phyloP scores from a whole-genome alignment of 2,113 vertebrate genomes.

The Conger conger region DNA sequence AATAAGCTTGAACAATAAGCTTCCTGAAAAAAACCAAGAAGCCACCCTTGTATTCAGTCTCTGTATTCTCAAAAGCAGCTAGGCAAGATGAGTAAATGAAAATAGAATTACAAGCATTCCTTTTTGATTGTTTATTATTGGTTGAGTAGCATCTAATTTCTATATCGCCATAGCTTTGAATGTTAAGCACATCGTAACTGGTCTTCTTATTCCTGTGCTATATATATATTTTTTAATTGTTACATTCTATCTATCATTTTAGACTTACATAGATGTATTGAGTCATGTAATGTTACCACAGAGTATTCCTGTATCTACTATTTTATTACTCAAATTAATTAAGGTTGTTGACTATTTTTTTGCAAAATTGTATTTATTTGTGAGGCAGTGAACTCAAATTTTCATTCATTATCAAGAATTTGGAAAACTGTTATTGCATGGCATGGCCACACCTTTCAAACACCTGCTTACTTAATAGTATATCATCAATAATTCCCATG shows the following conservation, averaged over 20 bases:
- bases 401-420: not conserved
- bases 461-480: not conserved
- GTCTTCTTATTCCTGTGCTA: not conserved
- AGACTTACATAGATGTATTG: not conserved
- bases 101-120: not conserved
- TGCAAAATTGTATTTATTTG: not conserved
- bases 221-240: not conserved
- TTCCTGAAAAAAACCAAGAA: constrained; percentile 26
- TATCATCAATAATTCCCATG: no score
- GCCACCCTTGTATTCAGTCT: constrained; percentile 14
- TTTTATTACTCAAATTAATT: not conserved
- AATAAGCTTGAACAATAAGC: not conserved
- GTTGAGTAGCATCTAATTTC: no score
- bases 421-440: not conserved
- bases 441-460: not conserved
- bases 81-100: not conserved
- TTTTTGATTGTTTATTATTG: not conserved
- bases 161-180: no score
- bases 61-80: not conserved
- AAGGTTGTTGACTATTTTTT: not conserved
- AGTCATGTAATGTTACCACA: not conserved
- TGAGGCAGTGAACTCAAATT: not conserved
- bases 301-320: not conserved
- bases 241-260: not conserved
- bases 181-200: not conserved